Percentiles rank a stretch among this genome's conserved stretches.
Conservation (phyloP, 2,113 vertebrate genomes). For the Peucedramus taeniatus region DNA sequence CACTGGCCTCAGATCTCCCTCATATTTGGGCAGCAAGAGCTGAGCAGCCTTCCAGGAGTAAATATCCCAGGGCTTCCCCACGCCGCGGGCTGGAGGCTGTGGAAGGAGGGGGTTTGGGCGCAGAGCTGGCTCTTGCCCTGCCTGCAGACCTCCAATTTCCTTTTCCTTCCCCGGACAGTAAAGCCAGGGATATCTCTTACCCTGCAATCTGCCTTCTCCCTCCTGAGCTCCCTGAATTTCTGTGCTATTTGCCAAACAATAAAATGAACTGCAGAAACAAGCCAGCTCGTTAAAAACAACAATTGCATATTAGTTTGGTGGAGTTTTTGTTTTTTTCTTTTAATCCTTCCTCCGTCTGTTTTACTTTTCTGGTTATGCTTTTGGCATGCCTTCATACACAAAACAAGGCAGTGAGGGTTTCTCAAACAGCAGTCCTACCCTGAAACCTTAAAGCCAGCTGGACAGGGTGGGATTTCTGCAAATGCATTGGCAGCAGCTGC, state of each 20-base stretch:
- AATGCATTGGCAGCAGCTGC: background rate
- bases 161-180: background rate
- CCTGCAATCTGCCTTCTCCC: background rate
- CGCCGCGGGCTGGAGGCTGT: rapidly evolving
- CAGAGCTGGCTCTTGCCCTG: background rate
- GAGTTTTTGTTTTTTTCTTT: background rate
- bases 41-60: background rate
- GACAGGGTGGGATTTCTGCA: background rate
- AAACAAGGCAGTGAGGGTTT: background rate
- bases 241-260: background rate
- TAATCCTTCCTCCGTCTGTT: background rate
- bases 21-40: background rate
- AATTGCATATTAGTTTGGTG: background rate
- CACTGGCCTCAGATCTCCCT: background rate
- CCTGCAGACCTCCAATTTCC: background rate
- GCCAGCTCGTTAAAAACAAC: background rate
- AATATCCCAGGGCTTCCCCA: background rate
- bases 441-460: background rate
- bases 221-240: background rate
- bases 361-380: background rate
- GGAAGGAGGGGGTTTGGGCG: background rate
- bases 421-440: background rate
- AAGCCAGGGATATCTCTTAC: background rate
- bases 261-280: background rate
- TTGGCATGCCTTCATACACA: background rate